phyloP scores from a whole-genome alignment of 2,888 invertebrate genomes.

The Atethmia centrago region DNA sequence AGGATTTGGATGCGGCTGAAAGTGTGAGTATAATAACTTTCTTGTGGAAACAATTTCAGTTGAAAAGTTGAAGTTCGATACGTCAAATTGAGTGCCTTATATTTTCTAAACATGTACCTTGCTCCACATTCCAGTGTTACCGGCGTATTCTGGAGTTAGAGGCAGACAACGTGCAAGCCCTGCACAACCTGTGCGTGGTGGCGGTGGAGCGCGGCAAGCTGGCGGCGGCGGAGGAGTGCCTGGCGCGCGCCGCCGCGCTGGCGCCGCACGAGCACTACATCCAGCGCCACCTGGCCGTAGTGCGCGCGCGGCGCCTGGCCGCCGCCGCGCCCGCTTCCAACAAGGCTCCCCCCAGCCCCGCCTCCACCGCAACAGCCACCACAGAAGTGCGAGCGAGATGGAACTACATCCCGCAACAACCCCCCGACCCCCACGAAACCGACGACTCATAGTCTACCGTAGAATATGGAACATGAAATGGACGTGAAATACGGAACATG shows the following conservation, averaged over 20 bases:
- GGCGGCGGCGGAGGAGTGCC: slow-evolving; percentile 95
- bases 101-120: too few relatives aligned
- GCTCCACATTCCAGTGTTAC: slow-evolving; percentile 93
- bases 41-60: not conserved
- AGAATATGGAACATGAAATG: slow-evolving; percentile 46
- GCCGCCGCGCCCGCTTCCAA: slow-evolving; percentile 60
- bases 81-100: too few relatives aligned
- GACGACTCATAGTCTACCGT: slow-evolving; percentile 81
- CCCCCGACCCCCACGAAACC: slow-evolving; percentile 85
- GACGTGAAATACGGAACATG: slow-evolving; percentile 52
- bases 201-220: slow-evolving; percentile 97
- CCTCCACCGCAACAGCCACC: slow-evolving; percentile 64
- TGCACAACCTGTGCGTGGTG: slow-evolving; percentile 99
- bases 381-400: slow-evolving; percentile 86
- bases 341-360: slow-evolving; percentile 57
- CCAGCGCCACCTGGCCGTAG: slow-evolving; percentile 96
- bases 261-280: slow-evolving; percentile 98
- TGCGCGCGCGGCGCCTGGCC: slow-evolving; percentile 89
- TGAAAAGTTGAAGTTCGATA: too few relatives aligned
- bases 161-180: slow-evolving; percentile 97
- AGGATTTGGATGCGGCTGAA: slow-evolving; percentile 98
- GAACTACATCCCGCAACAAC: slow-evolving; percentile 89
- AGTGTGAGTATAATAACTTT: slow-evolving; percentile 91
- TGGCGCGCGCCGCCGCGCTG: slow-evolving; percentile 94
- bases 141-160: slow-evolving; percentile 96